phyloP scores from a whole-genome alignment of 2,888 invertebrate species.

The Lordiphosa andalusiaca region DNA sequence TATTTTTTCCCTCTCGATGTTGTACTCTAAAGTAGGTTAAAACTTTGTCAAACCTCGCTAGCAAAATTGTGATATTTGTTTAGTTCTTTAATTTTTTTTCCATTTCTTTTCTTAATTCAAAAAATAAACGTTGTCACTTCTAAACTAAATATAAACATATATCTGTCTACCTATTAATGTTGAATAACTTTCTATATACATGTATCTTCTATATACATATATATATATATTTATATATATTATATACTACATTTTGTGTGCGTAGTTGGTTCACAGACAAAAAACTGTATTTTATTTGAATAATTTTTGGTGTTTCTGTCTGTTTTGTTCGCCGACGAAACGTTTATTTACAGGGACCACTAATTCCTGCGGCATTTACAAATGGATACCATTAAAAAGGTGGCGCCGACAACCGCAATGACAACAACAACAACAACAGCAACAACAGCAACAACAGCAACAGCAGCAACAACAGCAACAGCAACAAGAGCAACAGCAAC shows the following conservation, averaged over 20 bases:
- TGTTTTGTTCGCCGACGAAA: conserved; percentile 59
- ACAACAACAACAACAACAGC: conserved; percentile 56
- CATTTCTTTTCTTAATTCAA: background rate
- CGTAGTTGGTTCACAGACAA: conserved; percentile 42
- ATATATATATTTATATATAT: conserved; percentile 13
- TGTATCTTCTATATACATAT: conserved; percentile 19
- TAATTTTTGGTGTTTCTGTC: conserved; percentile 61
- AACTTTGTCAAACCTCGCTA: conserved; percentile 1
- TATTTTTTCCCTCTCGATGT: too few species aligned
- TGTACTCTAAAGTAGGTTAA: too few species aligned
- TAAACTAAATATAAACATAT: conserved; percentile 22
- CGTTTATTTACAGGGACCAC: conserved; percentile 88
- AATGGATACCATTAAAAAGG: conserved; percentile 93
- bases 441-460: conserved; percentile 17
- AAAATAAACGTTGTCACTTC: conserved; percentile 18
- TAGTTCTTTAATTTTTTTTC: conserved; percentile 5
- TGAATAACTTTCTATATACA: conserved; percentile 50
- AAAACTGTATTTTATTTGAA: conserved; percentile 58
- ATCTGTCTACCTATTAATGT: conserved; percentile 28
- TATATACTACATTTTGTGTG: conserved; percentile 40
- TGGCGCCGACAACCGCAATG: conserved; percentile 75
- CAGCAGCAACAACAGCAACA: conserved; percentile 32
- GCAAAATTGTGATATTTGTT: conserved; percentile 3
- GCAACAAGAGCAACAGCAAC: conserved; percentile 29
- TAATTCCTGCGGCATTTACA: conserved; percentile 99